Base-by-base conservation (phyloP, 1,140 invertebrate species). In the Muscidifurax raptorellus region DNA sequence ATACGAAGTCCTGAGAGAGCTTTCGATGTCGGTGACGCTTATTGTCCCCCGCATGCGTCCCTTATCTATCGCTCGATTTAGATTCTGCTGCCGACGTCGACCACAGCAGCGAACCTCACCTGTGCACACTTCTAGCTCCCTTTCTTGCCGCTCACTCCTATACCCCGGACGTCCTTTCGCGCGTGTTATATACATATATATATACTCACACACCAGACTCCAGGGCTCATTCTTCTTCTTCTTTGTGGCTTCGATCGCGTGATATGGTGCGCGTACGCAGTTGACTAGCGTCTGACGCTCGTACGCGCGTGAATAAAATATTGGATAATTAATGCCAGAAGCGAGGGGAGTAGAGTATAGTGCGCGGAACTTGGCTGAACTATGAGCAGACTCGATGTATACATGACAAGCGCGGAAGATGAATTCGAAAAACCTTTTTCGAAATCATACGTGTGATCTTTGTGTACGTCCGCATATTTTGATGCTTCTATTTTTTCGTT, bases 301-400 rank as follows among this genome's bases (percentile, higher is more conserved):
- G 25, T 47, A 13, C 18, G 47, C 22, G 64, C 32, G 79, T 81
- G 64, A 81, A 47, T 36, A 81, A 69, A 47, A 40, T 71, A 69
- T 44, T 25, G 79, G 44, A 81, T 40, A 81, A 72, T 69, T 69
- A 69, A 81, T 69, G 79, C 79, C 74, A 27, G 12, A 13, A n/a
- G 64, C 64, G 64, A 27, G 27, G 64, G 64, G 25, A n/a, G 25
- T n/a, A n/a, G 59, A 9, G 36, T 10, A 10, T 40, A 9, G 10
- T 40, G 9, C 36, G 36, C 7, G 36, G 36, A 40, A n/a, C n/a
- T n/a, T 40, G 36, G 36, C 36, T 40, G 36, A 40, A 40, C 36
- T 40, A n/a, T n/a, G 7, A 7, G 9, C 36, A 40, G 0, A 40
- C 36, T 40, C 36, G 36, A 0, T 36, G 0, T 36, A 36, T 6